Evolutionary conservation across 2,888 invertebrate species (phyloP).

Genomic region (Chorisops tibialis): DNA sequence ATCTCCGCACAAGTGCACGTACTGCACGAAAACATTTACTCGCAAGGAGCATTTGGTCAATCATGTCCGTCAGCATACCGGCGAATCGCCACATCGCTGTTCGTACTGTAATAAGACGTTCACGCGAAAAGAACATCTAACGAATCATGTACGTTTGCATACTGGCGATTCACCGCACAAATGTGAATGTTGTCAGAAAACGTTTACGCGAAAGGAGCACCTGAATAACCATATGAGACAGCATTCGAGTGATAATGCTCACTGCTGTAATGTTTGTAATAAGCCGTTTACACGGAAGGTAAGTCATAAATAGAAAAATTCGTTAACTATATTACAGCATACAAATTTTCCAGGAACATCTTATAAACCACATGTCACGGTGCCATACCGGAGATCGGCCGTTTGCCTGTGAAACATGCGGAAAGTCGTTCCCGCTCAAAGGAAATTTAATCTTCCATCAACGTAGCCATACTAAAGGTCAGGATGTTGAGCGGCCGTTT

Average conservation of each 20-base stretch:
- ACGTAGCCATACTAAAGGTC: slow-evolving; percentile 77
- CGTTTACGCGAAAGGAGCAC: slow-evolving; percentile 82
- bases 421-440: slow-evolving; percentile 81
- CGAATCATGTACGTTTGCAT: slow-evolving; percentile 79
- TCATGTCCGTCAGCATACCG: slow-evolving; percentile 77
- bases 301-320: too few relatives aligned
- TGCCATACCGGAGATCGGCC: slow-evolving; percentile 75
- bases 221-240: slow-evolving; percentile 81
- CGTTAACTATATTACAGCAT: too few relatives aligned
- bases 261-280: slow-evolving; percentile 79
- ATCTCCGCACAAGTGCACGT: slow-evolving; percentile 82
- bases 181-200: slow-evolving; percentile 81
- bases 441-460: slow-evolving; percentile 83
- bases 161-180: slow-evolving; percentile 81
- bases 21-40: slow-evolving; percentile 76
- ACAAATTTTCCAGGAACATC: slow-evolving; percentile 68
- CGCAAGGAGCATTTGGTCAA: slow-evolving; percentile 82
- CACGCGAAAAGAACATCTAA: slow-evolving; percentile 80
- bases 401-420: slow-evolving; percentile 79
- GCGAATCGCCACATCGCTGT: slow-evolving; percentile 66
- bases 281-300: slow-evolving; percentile 71
- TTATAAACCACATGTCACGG: slow-evolving; percentile 75
- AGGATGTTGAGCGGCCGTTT: slow-evolving; percentile 64
- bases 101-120: slow-evolving; percentile 57
- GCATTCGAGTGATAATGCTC: slow-evolving; percentile 84